Evolutionary conservation across 2,888 invertebrate species (phyloP).

Genomic region (Panzeria rudis): DNA sequence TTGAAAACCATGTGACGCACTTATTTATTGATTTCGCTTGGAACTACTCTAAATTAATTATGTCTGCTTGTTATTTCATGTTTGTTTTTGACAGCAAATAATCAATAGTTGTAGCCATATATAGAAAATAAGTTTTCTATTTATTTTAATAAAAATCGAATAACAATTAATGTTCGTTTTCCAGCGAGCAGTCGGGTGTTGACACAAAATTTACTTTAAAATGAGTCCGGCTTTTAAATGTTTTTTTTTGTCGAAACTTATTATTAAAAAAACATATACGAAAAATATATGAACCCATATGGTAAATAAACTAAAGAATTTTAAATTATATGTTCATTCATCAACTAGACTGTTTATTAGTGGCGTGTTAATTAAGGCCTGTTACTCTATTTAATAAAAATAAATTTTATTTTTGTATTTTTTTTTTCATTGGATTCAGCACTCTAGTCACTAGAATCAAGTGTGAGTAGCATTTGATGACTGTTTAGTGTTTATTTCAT

Average conservation of each 20-base stretch:
- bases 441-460: slow-evolving; percentile 21
- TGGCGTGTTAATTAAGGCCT: slow-evolving; percentile 13
- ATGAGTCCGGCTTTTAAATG: too few species aligned
- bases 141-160: slow-evolving; percentile 30
- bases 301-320: too few species aligned
- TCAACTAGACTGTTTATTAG: neutral
- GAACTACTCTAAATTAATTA: too few species aligned
- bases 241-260: too few species aligned
- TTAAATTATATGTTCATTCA: slow-evolving; percentile 7
- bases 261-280: too few species aligned
- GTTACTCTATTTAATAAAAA: slow-evolving; percentile 31
- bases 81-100: slow-evolving; percentile 79
- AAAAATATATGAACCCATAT: too few species aligned
- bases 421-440: slow-evolving; percentile 31
- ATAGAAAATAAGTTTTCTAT: slow-evolving; percentile 35
- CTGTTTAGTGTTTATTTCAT: slow-evolving; percentile 48
- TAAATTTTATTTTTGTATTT: slow-evolving; percentile 42
- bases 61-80: too few species aligned
- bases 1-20: too few species aligned
- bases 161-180: neutral
- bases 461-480: slow-evolving; percentile 49
- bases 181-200: slow-evolving; percentile 2
- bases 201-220: too few species aligned
- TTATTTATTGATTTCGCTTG: too few species aligned
- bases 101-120: slow-evolving; percentile 75